Percentiles rank a stretch among this genome's conserved stretches.
Conservation (phyloP, 2,797 vertebrate genomes). For the Ispidina lecontei region DNA sequence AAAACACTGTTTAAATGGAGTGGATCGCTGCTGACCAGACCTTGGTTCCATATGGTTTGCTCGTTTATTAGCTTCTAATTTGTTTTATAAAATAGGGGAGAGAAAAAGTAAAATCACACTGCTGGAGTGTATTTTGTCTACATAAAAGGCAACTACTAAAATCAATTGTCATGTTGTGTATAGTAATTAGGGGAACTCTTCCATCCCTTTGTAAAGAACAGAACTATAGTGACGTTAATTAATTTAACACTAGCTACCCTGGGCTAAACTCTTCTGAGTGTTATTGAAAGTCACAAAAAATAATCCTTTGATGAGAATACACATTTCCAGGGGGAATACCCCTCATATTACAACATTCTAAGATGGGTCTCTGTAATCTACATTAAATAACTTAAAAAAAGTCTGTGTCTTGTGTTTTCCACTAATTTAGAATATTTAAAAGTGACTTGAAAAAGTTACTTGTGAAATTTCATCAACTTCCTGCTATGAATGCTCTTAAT, state of each 20-base stretch:
- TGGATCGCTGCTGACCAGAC: not conserved
- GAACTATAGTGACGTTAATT: not conserved
- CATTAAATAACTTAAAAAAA: not conserved
- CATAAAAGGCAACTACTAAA: not conserved
- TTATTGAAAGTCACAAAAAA: not conserved
- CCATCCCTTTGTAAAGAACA: not conserved
- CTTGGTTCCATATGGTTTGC: not conserved
- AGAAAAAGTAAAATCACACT: not conserved
- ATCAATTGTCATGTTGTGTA: not conserved
- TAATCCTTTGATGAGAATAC: not conserved
- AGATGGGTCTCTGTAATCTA: not conserved
- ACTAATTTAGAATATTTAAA: not conserved
- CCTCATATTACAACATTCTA: not conserved
- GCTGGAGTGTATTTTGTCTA: not conserved
- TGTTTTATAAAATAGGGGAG: not conserved
- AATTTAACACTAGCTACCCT: not conserved
- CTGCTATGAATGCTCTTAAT: not conserved
- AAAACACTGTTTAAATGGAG: not conserved
- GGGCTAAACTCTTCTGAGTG: not conserved
- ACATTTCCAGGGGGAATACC: fast-evolving
- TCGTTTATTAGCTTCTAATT: not conserved
- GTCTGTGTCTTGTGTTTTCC: not conserved
- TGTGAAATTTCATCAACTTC: not conserved
- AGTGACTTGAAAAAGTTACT: not conserved
- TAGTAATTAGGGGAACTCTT: not conserved